A percentile compares a stretch with the other conserved stretches of the same genome.
phyloP scores from a whole-genome alignment of 2,888 invertebrate genomes.

The Dinocampus coccinellae region DNA sequence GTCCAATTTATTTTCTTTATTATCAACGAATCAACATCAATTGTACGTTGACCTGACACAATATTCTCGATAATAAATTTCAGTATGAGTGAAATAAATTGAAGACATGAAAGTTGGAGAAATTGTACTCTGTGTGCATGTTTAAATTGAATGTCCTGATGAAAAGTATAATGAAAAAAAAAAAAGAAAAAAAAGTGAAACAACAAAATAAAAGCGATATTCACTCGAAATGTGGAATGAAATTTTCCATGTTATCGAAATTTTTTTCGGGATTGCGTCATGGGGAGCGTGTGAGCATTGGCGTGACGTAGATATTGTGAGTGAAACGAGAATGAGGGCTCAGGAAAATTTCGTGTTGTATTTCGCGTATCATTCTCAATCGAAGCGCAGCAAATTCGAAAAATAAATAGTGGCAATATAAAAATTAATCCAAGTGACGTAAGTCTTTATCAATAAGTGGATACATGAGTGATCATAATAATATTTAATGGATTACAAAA shows the following conservation, averaged over 20 bases:
- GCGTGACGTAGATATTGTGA: slow-evolving; percentile 18
- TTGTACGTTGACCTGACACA: background rate
- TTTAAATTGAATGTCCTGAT: background rate
- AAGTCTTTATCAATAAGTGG: background rate
- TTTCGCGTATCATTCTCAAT: slow-evolving; percentile 13
- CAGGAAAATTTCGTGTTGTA: background rate
- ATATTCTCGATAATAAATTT: background rate
- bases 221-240: background rate
- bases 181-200: background rate
- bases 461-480: background rate
- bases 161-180: background rate
- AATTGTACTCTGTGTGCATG: background rate
- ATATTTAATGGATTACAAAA: background rate
- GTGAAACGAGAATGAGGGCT: background rate
- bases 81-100: background rate
- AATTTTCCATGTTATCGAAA: slow-evolving; percentile 4
- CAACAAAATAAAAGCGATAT: background rate
- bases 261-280: slow-evolving; percentile 42
- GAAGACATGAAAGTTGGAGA: background rate
- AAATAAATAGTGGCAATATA: background rate
- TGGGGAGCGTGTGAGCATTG: slow-evolving; percentile 24
- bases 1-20: background rate
- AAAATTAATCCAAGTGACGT: background rate
- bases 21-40: background rate
- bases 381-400: background rate